Percentiles rank a stretch among this genome's conserved stretches.
Conservation (phyloP, 2,797 vertebrate species). For the Kryptolebias ocellatus region DNA sequence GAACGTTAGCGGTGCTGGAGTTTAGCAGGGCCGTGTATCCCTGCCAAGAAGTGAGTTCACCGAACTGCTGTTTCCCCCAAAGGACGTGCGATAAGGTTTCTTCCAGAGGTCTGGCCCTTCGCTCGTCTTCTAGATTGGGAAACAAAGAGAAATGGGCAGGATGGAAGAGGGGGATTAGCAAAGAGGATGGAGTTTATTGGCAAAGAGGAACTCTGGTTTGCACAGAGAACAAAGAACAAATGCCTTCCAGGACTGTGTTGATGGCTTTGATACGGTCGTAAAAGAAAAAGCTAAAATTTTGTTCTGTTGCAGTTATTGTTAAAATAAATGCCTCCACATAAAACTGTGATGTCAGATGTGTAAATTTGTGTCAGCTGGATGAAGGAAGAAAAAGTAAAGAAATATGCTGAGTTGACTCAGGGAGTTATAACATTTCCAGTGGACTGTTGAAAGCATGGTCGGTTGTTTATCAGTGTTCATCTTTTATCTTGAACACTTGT, state of each 20-base stretch:
- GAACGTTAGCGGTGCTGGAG: conserved; percentile 31
- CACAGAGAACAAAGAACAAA: background rate
- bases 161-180: conserved; percentile 15
- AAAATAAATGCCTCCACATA: background rate
- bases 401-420: conserved; percentile 1
- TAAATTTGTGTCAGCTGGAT: conserved; percentile 1
- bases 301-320: background rate
- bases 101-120: conserved; percentile 26
- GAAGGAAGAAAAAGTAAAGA: background rate
- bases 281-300: background rate
- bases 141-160: conserved; percentile 21
- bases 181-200: conserved; percentile 9
- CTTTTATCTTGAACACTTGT: background rate
- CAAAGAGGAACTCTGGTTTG: conserved; percentile 14
- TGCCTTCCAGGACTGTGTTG: no score
- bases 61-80: conserved; percentile 44
- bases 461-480: background rate
- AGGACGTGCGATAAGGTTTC: conserved; percentile 71
- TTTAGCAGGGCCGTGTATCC: conserved; percentile 33
- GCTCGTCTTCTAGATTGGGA: conserved; percentile 34
- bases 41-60: conserved; percentile 76
- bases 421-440: conserved; percentile 22
- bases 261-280: background rate
- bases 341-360: background rate
- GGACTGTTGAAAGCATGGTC: background rate